Evolutionary conservation across 2,888 invertebrate genomes (phyloP).

Genomic region (Campopleginae sp.): DNA sequence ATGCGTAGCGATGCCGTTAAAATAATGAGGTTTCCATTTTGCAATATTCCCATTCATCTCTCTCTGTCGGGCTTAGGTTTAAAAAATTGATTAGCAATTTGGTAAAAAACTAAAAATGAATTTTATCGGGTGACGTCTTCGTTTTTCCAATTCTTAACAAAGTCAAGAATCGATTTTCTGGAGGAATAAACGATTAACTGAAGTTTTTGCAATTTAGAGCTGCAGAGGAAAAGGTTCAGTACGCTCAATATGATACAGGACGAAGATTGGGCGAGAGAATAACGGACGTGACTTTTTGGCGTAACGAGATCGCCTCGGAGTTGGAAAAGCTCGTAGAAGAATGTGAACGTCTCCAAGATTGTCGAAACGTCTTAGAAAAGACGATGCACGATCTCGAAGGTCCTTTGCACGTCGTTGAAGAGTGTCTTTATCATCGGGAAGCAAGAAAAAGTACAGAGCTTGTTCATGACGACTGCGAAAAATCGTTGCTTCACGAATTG

Average conservation of each 20-base stretch:
- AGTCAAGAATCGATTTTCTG: neutral
- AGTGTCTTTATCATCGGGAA: constrained; percentile 96
- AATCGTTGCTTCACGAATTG: constrained; percentile 93
- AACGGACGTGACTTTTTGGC: constrained; percentile 97
- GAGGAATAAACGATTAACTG: neutral
- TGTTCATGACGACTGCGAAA: constrained; percentile 96
- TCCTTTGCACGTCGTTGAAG: constrained; percentile 96
- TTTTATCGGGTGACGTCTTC: too few species aligned
- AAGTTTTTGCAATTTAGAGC: constrained; percentile 85
- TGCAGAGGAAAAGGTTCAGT: constrained; percentile 91
- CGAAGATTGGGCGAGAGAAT: constrained; percentile 95
- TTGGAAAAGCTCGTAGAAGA: constrained; percentile 94
- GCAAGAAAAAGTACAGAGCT: constrained; percentile 94
- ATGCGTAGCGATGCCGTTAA: constrained; percentile 92
- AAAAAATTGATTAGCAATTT: too few species aligned
- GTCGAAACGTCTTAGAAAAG: constrained; percentile 90
- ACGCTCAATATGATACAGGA: constrained; percentile 93
- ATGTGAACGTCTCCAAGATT: constrained; percentile 89
- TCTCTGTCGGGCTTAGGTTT: too few species aligned
- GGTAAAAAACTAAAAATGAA: too few species aligned
- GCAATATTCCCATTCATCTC: neutral
- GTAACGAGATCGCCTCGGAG: constrained; percentile 93
- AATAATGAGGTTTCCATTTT: constrained; percentile 87
- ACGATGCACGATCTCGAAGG: constrained; percentile 93
- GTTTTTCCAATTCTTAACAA: too few species aligned